Conservation (phyloP, 2,888 invertebrate species). For the Actias luna region DNA sequence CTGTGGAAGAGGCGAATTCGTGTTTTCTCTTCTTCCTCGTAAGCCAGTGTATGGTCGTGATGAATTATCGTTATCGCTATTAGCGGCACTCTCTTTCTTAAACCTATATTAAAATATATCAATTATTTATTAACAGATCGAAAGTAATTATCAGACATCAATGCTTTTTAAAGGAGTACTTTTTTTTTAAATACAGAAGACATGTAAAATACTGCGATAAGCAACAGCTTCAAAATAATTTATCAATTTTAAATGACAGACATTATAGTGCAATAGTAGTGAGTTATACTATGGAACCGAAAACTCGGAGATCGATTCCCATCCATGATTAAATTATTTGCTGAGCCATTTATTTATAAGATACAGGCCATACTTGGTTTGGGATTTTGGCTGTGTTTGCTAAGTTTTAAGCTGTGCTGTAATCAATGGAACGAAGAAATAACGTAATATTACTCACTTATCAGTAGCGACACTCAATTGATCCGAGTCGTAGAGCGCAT, state of each 20-base stretch:
- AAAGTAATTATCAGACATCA: slow-evolving; percentile 12
- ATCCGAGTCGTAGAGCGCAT: slow-evolving; percentile 85
- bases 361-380: no score
- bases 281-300: no score
- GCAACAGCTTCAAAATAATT: no score
- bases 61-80: slow-evolving; percentile 53
- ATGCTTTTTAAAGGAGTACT: not conserved
- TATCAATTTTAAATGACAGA: no score
- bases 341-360: no score
- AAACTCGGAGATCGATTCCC: no score
- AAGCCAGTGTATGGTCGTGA: slow-evolving; percentile 36
- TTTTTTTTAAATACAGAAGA: not conserved
- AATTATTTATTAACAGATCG: not conserved
- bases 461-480: slow-evolving; percentile 63
- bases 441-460: slow-evolving; percentile 45
- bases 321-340: no score
- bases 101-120: slow-evolving; percentile 34
- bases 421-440: not conserved
- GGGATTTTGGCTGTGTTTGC: no score
- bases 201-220: not conserved
- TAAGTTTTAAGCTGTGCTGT: not conserved
- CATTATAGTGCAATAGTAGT: no score
- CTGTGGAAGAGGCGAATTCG: slow-evolving; percentile 36
- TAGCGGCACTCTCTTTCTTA: slow-evolving; percentile 46
- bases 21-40: slow-evolving; percentile 57